Conservation (phyloP, 2,113 vertebrate species). For the Dipodomys merriami region DNA sequence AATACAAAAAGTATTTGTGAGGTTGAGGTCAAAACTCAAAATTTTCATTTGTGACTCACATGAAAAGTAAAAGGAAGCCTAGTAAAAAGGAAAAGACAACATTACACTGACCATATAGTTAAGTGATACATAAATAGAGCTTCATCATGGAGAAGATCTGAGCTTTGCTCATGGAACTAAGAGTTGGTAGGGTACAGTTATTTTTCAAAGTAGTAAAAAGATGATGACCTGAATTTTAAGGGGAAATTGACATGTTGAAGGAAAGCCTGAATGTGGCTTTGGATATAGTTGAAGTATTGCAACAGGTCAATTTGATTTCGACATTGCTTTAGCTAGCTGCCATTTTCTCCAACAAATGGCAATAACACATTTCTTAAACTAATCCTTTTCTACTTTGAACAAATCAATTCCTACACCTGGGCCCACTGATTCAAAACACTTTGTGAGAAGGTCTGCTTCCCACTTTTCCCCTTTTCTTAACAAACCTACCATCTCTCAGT, state of each 20-base stretch:
- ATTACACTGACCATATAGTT: neutral
- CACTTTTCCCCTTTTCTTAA: too few species aligned
- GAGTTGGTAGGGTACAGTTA: too few species aligned
- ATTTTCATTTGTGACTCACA: neutral
- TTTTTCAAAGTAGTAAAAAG: neutral
- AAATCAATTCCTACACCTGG: too few species aligned
- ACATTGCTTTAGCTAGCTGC: too few species aligned
- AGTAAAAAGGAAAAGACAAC: neutral
- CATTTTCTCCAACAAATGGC: too few species aligned
- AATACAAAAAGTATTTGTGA: neutral
- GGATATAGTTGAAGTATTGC: accelerated
- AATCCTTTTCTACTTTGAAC: too few species aligned
- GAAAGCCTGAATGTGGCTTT: neutral
- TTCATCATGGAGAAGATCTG: neutral
- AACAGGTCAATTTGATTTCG: neutral
- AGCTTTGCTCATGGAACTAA: neutral
- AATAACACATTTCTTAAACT: too few species aligned
- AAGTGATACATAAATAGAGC: neutral
- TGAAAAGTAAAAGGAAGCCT: neutral
- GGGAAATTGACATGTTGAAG: neutral
- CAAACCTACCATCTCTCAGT: too few species aligned
- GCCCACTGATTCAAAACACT: too few species aligned
- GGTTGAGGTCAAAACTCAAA: neutral
- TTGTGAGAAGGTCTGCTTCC: too few species aligned
- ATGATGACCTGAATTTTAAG: neutral